phyloP scores from a whole-genome alignment of 35 echinoderm and acorn worm species.

The Antedon bifida region DNA sequence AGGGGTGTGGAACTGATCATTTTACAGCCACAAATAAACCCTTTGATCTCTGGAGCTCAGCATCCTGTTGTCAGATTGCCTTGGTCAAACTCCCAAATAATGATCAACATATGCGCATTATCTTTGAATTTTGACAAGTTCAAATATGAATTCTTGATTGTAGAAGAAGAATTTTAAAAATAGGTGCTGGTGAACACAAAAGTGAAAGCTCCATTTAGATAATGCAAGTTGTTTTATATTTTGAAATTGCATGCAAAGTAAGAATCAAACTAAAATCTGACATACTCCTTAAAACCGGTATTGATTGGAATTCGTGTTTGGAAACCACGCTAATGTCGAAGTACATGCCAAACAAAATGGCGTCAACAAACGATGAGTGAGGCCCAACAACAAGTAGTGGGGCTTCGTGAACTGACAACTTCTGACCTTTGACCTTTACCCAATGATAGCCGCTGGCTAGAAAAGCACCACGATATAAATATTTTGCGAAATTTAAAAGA shows the following conservation, averaged over 20 bases:
- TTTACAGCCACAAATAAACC: too few species aligned
- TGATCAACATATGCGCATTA: too few species aligned
- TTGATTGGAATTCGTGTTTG: neutral
- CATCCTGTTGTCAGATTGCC: too few species aligned
- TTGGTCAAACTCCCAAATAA: too few species aligned
- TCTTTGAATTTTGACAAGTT: too few species aligned
- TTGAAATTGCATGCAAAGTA: neutral
- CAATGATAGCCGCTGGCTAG: conserved; percentile 32
- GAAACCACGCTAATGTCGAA: neutral
- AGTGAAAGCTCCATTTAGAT: too few species aligned
- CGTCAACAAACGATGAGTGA: conserved; percentile 41
- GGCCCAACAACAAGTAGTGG: conserved; percentile 39
- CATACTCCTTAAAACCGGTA: neutral
- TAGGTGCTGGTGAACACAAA: too few species aligned
- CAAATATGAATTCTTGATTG: too few species aligned
- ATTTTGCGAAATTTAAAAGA: neutral
- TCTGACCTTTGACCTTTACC: conserved; percentile 34
- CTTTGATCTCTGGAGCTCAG: too few species aligned
- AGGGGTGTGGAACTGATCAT: too few species aligned
- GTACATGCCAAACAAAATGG: neutral
- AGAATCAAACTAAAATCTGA: neutral
- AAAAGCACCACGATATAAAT: neutral
- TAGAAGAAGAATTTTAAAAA: too few species aligned
- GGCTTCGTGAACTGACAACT: conserved; percentile 16
- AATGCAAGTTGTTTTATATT: too few species aligned